phyloP scores from a whole-genome alignment of 2,888 invertebrate genomes.

The Dichetophora obliterata region DNA sequence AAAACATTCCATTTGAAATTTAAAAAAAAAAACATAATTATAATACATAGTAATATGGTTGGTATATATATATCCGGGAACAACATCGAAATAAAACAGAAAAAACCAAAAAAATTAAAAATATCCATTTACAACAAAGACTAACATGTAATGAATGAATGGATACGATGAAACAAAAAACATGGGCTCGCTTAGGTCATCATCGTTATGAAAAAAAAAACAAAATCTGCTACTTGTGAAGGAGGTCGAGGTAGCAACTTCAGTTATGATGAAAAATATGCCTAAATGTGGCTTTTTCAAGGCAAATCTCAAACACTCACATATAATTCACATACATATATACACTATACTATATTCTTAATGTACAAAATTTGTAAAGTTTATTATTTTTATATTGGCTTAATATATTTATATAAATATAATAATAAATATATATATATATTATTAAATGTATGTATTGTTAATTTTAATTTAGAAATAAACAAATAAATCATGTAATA shows the following conservation, averaged over 20 bases:
- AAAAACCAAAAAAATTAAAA: neutral
- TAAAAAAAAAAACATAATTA: neutral
- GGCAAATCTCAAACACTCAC: neutral
- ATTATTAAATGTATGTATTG: constrained; percentile 26
- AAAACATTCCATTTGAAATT: neutral
- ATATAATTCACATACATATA: neutral
- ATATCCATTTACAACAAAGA: neutral
- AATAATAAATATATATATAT: constrained; percentile 5
- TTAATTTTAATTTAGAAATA: neutral
- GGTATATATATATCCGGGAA: constrained; percentile 24
- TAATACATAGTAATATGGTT: neutral
- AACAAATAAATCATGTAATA: neutral
- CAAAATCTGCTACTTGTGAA: neutral
- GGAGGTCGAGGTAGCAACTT: no score
- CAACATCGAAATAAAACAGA: constrained; percentile 28
- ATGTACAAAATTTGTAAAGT: constrained; percentile 51
- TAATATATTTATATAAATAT: constrained; percentile 18
- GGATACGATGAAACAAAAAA: neutral
- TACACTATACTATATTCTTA: constrained; percentile 30
- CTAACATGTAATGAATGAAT: neutral
- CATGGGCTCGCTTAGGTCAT: neutral
- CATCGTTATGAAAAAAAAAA: neutral
- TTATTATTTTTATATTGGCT: constrained; percentile 52
- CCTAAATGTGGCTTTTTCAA: no score
- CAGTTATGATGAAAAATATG: no score